Percentiles rank a stretch among this genome's conserved stretches.
Evolutionary conservation across 2,113 vertebrate genomes (phyloP).

Genomic region (Morone chrysops): DNA sequence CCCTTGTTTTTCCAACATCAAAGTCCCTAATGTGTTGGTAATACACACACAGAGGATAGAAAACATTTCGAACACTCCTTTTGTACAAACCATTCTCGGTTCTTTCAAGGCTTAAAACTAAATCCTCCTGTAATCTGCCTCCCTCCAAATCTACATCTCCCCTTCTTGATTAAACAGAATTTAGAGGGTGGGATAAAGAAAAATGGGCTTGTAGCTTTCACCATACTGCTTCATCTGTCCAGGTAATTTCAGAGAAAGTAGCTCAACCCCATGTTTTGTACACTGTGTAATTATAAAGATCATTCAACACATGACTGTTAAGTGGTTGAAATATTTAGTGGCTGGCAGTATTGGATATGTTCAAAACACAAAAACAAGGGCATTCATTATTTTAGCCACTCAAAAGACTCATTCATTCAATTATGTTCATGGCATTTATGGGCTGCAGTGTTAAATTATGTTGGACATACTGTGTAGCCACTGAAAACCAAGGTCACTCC

Average conservation of each 20-base stretch:
- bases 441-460: constrained; percentile 62
- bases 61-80: constrained; percentile 37
- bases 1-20: constrained; percentile 36
- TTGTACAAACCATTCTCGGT: constrained; percentile 47
- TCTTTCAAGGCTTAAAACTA: constrained; percentile 63
- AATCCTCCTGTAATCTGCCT: constrained; percentile 63
- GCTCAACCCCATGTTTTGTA: constrained; percentile 46
- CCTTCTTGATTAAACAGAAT: constrained; percentile 58
- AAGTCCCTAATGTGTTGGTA: constrained; percentile 33
- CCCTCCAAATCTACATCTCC: constrained; percentile 46
- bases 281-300: constrained; percentile 45
- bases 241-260: constrained; percentile 44
- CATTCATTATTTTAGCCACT: constrained; percentile 63
- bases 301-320: constrained; percentile 46
- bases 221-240: constrained; percentile 16
- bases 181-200: constrained; percentile 29
- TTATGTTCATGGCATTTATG: constrained; percentile 53
- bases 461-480: constrained; percentile 50
- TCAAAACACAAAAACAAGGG: constrained; percentile 60
- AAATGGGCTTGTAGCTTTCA: constrained; percentile 36
- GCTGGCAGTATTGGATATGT: constrained; percentile 38
- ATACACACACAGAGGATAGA: constrained; percentile 25
- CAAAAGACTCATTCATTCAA: constrained; percentile 66
- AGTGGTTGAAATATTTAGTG: constrained; percentile 63
- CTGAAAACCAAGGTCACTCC: constrained; percentile 70